Base-by-base conservation (phyloP, 37 sponge, comb jelly and placozoan species). In the Oscarella lobularis region DNA sequence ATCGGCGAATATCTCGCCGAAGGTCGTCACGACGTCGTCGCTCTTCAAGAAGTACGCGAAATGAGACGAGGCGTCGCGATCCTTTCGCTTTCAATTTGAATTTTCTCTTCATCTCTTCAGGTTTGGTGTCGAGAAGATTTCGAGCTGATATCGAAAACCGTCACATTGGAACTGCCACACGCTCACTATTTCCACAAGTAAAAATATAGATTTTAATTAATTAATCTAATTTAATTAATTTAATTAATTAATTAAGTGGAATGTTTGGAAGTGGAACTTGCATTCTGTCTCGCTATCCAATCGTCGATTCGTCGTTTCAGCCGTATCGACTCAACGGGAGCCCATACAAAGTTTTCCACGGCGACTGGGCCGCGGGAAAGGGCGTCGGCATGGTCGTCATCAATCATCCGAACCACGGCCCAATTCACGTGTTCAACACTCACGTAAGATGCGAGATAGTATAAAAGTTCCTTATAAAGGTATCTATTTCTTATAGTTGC, bases 1-100 rank as follows among this genome's bases (percentile, higher is more conserved):
- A 48, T 48, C 20, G 60, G 14, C 60, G 60, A 48, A 48, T 20
- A 48, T 20, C 9, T 48, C 20, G 60, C 60, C 20, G 60, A 9
- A 48, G 60, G 60, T 27, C 9, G 60, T 48, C 60, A 48, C 20
- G 60, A 48, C 20, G 14, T 48, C 9, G 60, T 48, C 20, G 60
- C 60, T 48, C 60, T 48, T 27, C 60, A 48, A 48, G 60, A 48
- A 20, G 60, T 48, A 48, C 60, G n/a, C n/a, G n/a, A n/a, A n/a
- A n/a, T n/a, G n/a, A n/a, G n/a, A n/a, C n/a, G n/a, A n/a, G n/a
- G n/a, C n/a, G n/a, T n/a, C n/a, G n/a, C n/a, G n/a, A n/a, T n/a
- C n/a, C n/a, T n/a, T n/a, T n/a, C n/a, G n/a, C n/a, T n/a, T n/a
- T n/a, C n/a, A n/a, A n/a, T n/a, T n/a, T n/a, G n/a, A n/a, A n/a